Conservation (phyloP, 2,797 vertebrate genomes). For the Botia almorhae region DNA sequence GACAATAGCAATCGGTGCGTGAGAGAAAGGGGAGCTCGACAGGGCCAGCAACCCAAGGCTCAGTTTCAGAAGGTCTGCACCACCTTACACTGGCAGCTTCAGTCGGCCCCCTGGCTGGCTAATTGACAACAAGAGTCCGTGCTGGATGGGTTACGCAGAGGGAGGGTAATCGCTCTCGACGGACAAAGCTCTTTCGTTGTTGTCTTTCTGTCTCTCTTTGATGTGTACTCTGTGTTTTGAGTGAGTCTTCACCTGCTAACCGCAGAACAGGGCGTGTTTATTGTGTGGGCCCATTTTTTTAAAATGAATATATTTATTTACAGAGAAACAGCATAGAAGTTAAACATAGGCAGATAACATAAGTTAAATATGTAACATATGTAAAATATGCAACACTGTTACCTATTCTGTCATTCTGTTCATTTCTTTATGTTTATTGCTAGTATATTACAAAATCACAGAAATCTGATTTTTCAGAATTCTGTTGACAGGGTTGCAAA, state of each 20-base stretch:
- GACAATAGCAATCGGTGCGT: constrained; percentile 78
- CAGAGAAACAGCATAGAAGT: background rate
- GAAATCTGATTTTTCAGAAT: background rate
- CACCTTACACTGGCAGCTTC: constrained; percentile 14
- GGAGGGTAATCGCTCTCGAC: constrained; percentile 14
- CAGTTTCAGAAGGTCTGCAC: constrained; percentile 31
- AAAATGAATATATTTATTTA: background rate
- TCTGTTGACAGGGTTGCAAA: background rate
- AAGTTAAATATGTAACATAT: background rate
- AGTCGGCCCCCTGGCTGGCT: constrained; percentile 14
- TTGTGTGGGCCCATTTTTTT: background rate
- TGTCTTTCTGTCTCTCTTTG: constrained; percentile 14
- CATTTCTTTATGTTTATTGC: background rate
- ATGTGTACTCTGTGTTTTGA: constrained; percentile 9
- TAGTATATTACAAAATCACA: background rate
- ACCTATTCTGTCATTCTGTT: background rate
- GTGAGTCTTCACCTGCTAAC: background rate
- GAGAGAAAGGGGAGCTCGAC: constrained; percentile 17
- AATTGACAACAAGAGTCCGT: constrained; percentile 50
- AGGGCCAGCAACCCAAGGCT: constrained; percentile 20
- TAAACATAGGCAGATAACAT: background rate
- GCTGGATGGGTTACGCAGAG: constrained; percentile 23
- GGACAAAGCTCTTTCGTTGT: constrained; percentile 16
- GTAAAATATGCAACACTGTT: background rate
- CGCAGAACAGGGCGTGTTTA: background rate